These are phyloP conservation scores for Scomber scombrus DNA, from an alignment of 2,113 vertebrate genomes.

Conservation along the genomic window DNA sequence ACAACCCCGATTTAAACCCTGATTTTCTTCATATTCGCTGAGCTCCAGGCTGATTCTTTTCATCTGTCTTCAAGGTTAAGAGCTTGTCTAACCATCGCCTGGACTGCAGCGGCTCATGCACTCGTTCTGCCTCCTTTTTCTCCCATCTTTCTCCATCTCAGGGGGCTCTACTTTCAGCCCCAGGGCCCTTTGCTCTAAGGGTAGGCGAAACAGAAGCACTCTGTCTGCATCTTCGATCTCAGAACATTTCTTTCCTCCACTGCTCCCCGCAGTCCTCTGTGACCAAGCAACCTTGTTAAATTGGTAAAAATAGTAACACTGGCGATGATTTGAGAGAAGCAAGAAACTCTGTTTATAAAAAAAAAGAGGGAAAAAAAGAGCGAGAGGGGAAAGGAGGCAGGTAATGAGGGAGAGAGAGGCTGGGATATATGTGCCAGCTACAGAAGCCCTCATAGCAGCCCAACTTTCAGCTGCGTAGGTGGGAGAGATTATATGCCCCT, in stretches of 20 bases:
- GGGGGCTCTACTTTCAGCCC: slow-evolving; percentile 31
- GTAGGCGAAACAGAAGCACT: slow-evolving; percentile 44
- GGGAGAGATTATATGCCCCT: slow-evolving; percentile 58
- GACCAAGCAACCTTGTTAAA: slow-evolving; percentile 74
- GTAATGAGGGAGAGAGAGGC: slow-evolving; percentile 51
- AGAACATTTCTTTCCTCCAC: slow-evolving; percentile 53
- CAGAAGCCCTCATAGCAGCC: slow-evolving; percentile 23
- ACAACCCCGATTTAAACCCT: slow-evolving; percentile 47
- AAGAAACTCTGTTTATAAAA: slow-evolving; percentile 39
- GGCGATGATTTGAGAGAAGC: slow-evolving; percentile 59
- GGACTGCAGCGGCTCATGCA: slow-evolving; percentile 22
- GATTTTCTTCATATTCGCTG: slow-evolving; percentile 40
- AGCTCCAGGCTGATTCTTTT: slow-evolving; percentile 58
- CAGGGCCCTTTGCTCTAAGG: slow-evolving; percentile 47
- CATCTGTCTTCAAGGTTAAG: slow-evolving; percentile 55
- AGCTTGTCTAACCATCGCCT: slow-evolving; percentile 51
- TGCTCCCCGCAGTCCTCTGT: slow-evolving; percentile 57
- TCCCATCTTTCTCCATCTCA: slow-evolving; percentile 29
- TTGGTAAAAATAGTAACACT: slow-evolving; percentile 77
- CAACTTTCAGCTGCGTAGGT: slow-evolving; percentile 57
- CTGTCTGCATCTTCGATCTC: slow-evolving; percentile 57
- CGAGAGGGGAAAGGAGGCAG: slow-evolving; percentile 20
- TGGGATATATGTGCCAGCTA: slow-evolving; percentile 42
- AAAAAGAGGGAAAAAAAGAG: slow-evolving; percentile 4
- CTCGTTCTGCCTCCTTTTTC: slow-evolving; percentile 6